Percentiles rank a stretch among this genome's conserved stretches.
phyloP scores from a whole-genome alignment of 2,113 vertebrate genomes.

The Centropus unirufus region DNA sequence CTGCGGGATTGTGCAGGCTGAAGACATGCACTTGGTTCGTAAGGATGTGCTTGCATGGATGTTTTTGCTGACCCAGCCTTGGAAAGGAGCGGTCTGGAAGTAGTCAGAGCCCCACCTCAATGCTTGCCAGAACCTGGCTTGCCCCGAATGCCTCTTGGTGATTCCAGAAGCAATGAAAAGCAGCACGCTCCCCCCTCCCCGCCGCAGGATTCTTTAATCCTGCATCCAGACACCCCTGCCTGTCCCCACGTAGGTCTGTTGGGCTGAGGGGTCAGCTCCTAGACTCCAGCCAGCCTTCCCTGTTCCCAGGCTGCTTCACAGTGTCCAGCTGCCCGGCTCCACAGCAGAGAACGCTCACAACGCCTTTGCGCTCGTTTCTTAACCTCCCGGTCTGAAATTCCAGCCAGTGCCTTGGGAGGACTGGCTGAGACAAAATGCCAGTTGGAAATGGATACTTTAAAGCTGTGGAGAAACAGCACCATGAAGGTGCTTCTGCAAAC shows the following conservation, averaged over 20 bases:
- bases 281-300: background rate
- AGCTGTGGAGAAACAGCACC: background rate
- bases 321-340: background rate
- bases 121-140: background rate
- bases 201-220: background rate
- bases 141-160: background rate
- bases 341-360: background rate
- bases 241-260: background rate
- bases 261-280: rapidly evolving
- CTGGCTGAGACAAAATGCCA: background rate
- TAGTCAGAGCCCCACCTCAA: background rate
- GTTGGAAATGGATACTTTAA: background rate
- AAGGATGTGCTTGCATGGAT: too few relatives aligned
- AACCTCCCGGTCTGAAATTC: background rate
- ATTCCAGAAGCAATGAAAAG: background rate
- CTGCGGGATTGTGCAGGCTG: background rate
- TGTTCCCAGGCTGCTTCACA: rapidly evolving
- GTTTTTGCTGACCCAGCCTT: too few relatives aligned
- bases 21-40: rapidly evolving
- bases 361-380: background rate
- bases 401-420: background rate
- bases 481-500: background rate
- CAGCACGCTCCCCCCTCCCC: rapidly evolving
- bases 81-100: background rate
- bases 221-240: background rate